A percentile compares a stretch with the other conserved stretches of the same genome.
Conservation (phyloP, 1,140 invertebrate species). For the Zaprionus nigranus region DNA sequence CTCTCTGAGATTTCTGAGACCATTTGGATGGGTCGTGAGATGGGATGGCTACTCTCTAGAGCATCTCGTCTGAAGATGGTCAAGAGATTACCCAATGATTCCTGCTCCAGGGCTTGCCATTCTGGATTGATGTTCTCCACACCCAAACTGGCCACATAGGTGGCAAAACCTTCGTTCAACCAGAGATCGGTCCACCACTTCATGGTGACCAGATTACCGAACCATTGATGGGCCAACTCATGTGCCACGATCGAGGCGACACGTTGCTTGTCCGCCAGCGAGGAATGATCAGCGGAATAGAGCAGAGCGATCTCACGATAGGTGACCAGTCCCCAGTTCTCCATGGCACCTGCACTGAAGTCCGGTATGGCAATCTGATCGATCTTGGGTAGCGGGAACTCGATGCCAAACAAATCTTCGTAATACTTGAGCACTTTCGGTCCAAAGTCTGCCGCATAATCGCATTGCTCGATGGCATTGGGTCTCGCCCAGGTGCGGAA, state of each 20-base stretch:
- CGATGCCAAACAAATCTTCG: constrained; percentile 90
- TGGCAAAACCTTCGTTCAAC: constrained; percentile 95
- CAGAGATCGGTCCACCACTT: constrained; percentile 94
- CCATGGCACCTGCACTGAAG: constrained; percentile 91
- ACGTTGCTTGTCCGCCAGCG: constrained; percentile 87
- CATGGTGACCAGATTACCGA: constrained; percentile 91
- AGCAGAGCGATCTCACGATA: constrained; percentile 81
- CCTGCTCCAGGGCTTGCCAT: constrained; percentile 88
- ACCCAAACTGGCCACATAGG: constrained; percentile 88
- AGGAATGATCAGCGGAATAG: constrained; percentile 85
- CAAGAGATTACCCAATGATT: constrained; percentile 87
- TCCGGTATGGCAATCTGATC: constrained; percentile 92
- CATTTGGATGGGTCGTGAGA: constrained; percentile 87
- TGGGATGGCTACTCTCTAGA: constrained; percentile 87
- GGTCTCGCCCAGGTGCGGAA: constrained; percentile 87
- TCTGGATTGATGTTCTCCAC: constrained; percentile 87
- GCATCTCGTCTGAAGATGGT: constrained; percentile 86
- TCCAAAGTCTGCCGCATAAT: constrained; percentile 87
- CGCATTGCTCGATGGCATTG: constrained; percentile 88
- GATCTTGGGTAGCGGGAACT: constrained; percentile 89
- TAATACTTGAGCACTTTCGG: constrained; percentile 87
- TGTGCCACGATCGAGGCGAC: constrained; percentile 90
- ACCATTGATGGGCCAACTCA: constrained; percentile 93
- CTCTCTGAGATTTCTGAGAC: constrained; percentile 94
- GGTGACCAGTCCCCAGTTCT: constrained; percentile 89